Conservation (phyloP, 30 jellyfish, hydroid and myxozoan species). For the Haliclystus octoradiatus region DNA sequence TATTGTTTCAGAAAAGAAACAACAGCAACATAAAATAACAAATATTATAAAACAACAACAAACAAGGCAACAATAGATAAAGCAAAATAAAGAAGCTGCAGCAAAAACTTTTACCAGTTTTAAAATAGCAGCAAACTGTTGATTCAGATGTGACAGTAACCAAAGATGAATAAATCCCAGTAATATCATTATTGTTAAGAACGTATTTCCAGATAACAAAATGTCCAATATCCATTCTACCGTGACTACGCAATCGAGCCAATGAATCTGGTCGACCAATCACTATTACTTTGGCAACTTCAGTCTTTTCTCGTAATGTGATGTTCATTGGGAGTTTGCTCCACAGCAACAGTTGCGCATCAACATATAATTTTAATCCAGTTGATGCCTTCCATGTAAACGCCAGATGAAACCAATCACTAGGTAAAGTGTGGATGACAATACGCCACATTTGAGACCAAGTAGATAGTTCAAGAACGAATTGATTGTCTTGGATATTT, state of each 20-base stretch:
- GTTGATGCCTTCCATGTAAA: conserved; percentile 59
- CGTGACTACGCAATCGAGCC: conserved; percentile 6
- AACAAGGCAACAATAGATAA: too few species aligned
- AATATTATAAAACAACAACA: too few species aligned
- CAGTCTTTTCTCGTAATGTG: not conserved
- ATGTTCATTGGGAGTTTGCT: conserved; percentile 1
- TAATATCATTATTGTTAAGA: conserved; percentile 22
- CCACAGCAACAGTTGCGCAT: conserved; percentile 40
- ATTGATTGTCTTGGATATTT: conserved; percentile 34
- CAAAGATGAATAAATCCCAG: conserved; percentile 22
- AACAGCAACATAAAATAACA: too few species aligned
- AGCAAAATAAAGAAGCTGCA: too few species aligned
- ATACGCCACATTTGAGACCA: conserved; percentile 44
- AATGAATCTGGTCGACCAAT: conserved; percentile 54
- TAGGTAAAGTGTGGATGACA: conserved; percentile 52
- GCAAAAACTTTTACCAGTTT: not conserved
- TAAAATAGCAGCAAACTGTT: conserved; percentile 30
- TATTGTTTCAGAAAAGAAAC: too few species aligned
- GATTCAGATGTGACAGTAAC: conserved; percentile 16
- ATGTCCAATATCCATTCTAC: conserved; percentile 60
- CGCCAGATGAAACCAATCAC: conserved; percentile 63
- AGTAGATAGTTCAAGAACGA: conserved; percentile 52
- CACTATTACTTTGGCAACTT: conserved; percentile 28
- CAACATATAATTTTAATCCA: conserved; percentile 48
- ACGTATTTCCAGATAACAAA: conserved; percentile 64